Evolutionary conservation across 2,797 vertebrate species (phyloP), one percentile per base, ranked within the genome.

Genomic region (Stomatorhinus walkeri): DNA sequence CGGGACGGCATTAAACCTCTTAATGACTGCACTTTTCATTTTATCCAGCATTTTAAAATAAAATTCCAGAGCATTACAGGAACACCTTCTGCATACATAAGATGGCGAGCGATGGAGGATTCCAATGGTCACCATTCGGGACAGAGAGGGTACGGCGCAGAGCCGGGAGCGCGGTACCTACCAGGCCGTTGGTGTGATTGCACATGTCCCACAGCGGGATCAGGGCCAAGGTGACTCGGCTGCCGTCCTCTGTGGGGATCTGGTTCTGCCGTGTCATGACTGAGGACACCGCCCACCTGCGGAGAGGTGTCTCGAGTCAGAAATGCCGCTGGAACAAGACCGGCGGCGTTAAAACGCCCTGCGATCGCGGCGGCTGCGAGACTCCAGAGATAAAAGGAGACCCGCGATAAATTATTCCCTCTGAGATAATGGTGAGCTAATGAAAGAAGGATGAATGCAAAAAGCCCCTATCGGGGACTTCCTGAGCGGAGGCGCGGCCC

Each of bases 201-300:
- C 98, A 99, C 98, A 99, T 99, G 94, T 99, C 98, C 98, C 98
- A 99, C 2, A 99, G 93, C 1, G 98, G 98, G 92, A 99, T 99
- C 36, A 99, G 95, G 52, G 98, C 98, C 94, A 99, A 94, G 7
- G 97, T 99, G 92, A 99, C 97, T 59, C 96, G 95, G 91, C 97
- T 98, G 88, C 98, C 98, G 0, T 99, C 98, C 94, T 98, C 97
- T 3, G 98, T 99, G 19, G 98, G 98, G 91, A 99, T 99, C 93
- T 99, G 98, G 93, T 99, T 99, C 94, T 99, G 98, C 48, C 98
- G 96, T 4, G 98, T 99, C 98, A 99, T 99, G 90, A 99, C 98
- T 0, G 98, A 99, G 24, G 98, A 99, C 88, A 99, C 98, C 0
- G 98, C 98, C 98, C 98, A 99, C 93, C 98, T 99, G 92, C 14